Percentiles rank a stretch among this genome's conserved stretches.
These are phyloP conservation scores for Capromys pilorides DNA, from an alignment of 2,797 vertebrate genomes.

Conservation along the genomic window DNA sequence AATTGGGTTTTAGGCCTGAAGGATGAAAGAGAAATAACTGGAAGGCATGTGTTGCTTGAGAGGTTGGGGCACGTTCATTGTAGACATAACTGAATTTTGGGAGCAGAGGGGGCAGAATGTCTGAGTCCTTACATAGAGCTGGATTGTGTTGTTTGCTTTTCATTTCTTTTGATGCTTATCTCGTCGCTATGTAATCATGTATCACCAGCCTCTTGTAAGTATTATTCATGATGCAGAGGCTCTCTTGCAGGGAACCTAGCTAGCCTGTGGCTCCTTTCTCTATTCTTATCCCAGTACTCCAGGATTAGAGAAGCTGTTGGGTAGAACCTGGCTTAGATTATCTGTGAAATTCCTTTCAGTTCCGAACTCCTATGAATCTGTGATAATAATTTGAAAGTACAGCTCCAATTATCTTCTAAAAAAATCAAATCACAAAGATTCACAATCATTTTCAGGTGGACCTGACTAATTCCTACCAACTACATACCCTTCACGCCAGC, in stretches of 20 bases:
- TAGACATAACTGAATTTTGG: background rate
- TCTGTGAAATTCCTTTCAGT: background rate
- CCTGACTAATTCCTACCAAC: background rate
- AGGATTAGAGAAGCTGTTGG: background rate
- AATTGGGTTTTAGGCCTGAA: background rate
- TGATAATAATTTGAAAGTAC: background rate
- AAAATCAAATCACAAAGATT: background rate
- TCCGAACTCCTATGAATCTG: conserved; percentile 5
- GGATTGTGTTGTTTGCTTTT: background rate
- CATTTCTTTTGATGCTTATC: background rate
- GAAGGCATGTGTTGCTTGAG: background rate
- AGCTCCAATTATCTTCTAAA: background rate
- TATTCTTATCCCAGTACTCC: background rate
- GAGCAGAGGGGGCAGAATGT: background rate
- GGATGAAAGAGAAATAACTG: background rate
- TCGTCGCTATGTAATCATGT: background rate
- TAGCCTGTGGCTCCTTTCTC: background rate
- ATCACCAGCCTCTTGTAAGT: background rate
- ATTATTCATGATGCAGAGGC: too few relatives aligned
- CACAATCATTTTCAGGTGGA: background rate
- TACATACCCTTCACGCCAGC: background rate
- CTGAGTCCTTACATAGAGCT: background rate
- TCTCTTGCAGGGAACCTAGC: background rate
- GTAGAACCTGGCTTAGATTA: background rate
- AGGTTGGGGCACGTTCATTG: background rate